A percentile compares a stretch with the other conserved stretches of the same genome.
Evolutionary conservation across 2,113 vertebrate genomes (phyloP).

Genomic region (Tiliqua scincoides): DNA sequence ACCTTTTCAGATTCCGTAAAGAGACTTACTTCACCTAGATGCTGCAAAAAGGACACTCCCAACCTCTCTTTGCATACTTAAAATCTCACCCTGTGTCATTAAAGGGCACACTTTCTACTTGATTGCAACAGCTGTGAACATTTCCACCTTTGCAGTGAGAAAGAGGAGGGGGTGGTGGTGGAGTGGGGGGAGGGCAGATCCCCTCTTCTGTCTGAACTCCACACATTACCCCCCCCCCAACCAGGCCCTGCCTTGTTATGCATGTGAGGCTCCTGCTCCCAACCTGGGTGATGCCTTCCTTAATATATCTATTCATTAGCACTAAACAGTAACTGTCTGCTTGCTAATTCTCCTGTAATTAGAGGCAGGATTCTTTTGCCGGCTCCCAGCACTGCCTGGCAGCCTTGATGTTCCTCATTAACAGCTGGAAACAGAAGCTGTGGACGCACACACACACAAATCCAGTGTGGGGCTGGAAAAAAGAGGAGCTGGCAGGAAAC

Average conservation of each 20-base stretch:
- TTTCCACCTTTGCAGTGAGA: conserved; percentile 20
- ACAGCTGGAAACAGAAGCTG: conserved; percentile 57
- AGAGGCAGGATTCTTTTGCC: conserved; percentile 67
- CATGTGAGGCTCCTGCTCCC: conserved; percentile 47
- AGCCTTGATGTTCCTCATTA: conserved; percentile 67
- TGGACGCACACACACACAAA: conserved; percentile 36
- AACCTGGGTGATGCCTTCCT: conserved; percentile 61
- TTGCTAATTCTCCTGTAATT: conserved; percentile 73
- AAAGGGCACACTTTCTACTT: background rate
- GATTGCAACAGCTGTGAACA: conserved; percentile 11
- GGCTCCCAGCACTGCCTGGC: conserved; percentile 34
- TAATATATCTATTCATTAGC: conserved; percentile 74
- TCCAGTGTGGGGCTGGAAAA: conserved; percentile 24
- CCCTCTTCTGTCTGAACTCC: background rate
- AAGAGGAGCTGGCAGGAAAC: background rate
- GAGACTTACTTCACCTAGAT: too few relatives aligned
- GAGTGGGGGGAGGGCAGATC: background rate
- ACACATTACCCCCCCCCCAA: background rate
- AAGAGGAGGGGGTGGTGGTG: background rate
- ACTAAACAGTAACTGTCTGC: conserved; percentile 72
- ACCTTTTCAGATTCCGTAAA: too few relatives aligned
- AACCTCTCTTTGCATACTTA: rapidly evolving
- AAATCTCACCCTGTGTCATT: background rate
- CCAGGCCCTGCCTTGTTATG: conserved; percentile 58
- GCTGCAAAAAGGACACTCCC: rapidly evolving